A percentile compares a stretch with the other conserved stretches of the same genome.
These are phyloP conservation scores for Bos javanicus DNA, from an alignment of 2,113 vertebrate genomes.

Conservation along the genomic window DNA sequence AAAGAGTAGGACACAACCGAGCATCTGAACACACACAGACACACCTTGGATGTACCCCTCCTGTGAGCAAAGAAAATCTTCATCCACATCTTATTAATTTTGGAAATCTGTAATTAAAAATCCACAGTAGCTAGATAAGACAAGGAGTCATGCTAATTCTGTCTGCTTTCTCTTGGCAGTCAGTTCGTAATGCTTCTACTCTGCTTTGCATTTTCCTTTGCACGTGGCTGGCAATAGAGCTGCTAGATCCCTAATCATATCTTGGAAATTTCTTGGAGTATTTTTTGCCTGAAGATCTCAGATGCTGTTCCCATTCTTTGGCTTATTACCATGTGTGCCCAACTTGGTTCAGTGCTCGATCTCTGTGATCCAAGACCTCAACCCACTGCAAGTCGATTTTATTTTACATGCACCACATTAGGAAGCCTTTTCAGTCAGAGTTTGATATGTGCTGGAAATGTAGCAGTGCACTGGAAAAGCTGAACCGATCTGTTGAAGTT, in stretches of 20 bases:
- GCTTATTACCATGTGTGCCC: slow-evolving; percentile 60
- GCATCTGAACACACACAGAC: background rate
- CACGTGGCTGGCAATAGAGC: slow-evolving; percentile 60
- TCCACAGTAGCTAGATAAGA: background rate
- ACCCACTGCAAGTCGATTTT: slow-evolving; percentile 61
- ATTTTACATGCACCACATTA: slow-evolving; percentile 71
- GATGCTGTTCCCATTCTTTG: slow-evolving; percentile 68
- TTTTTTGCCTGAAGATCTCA: slow-evolving; percentile 30
- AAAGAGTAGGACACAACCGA: background rate
- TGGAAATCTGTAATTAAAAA: slow-evolving; percentile 16
- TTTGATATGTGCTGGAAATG: slow-evolving; percentile 61
- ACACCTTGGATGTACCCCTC: background rate
- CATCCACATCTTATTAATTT: background rate
- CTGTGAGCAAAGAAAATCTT: background rate
- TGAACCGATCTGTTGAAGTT: slow-evolving; percentile 51
- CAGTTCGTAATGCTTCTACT: slow-evolving; percentile 5
- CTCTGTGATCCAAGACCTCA: slow-evolving; percentile 63
- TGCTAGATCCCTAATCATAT: slow-evolving; percentile 19
- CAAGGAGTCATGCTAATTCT: slow-evolving; percentile 9
- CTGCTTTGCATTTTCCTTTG: slow-evolving; percentile 67
- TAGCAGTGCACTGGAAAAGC: slow-evolving; percentile 67
- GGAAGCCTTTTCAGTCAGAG: slow-evolving; percentile 72
- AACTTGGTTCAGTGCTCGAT: slow-evolving; percentile 61
- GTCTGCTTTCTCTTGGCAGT: slow-evolving; percentile 18
- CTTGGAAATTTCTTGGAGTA: background rate